Percentiles rank a stretch among this genome's conserved stretches.
These are phyloP conservation scores for Xestia sexstrigata DNA, from an alignment of 2,888 invertebrate genomes.

Conservation along the genomic window DNA sequence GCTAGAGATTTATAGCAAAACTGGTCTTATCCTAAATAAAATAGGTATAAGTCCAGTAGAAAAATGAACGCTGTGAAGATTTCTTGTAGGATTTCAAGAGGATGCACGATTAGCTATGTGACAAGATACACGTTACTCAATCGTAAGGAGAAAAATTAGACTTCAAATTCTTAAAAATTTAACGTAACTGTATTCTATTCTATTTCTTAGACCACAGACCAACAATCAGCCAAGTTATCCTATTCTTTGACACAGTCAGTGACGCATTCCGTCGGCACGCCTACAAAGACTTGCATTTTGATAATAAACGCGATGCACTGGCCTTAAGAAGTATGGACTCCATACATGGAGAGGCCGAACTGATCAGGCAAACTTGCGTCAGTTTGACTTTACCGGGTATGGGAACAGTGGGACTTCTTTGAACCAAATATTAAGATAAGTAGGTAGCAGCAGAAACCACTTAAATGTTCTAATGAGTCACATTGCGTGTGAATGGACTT, in stretches of 20 bases:
- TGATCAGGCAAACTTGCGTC: neutral
- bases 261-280: conserved; percentile 64
- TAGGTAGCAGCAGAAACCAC: too few species aligned
- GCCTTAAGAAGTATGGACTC: conserved; percentile 65
- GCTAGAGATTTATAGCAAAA: too few species aligned
- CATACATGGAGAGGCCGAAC: neutral
- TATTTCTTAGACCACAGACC: neutral
- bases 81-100: neutral
- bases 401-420: neutral
- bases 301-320: conserved; percentile 59
- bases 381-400: neutral
- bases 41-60: neutral
- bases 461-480: neutral
- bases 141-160: neutral
- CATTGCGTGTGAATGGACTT: neutral
- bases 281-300: conserved; percentile 65
- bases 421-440: neutral
- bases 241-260: conserved; percentile 42
- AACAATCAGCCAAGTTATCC: conserved; percentile 32
- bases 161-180: neutral
- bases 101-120: neutral
- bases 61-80: neutral
- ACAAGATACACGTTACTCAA: too few species aligned
- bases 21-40: neutral
- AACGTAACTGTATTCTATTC: neutral